Evolutionary conservation across 2,113 vertebrate species (phyloP).

Genomic region (Laticauda colubrina): DNA sequence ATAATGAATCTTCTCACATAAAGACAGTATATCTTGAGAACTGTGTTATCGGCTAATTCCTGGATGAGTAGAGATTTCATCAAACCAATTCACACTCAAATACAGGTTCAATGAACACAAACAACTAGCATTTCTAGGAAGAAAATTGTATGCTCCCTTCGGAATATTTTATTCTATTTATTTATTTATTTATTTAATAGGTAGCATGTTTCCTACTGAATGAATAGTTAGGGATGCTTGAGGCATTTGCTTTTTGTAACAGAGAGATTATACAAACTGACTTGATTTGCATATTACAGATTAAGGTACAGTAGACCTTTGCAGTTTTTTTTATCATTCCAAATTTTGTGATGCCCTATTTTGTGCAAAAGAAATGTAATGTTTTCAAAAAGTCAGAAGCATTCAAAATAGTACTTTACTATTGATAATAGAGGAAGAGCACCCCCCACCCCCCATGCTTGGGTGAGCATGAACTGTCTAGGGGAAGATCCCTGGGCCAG

Average conservation of each 20-base stretch:
- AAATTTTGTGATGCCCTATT: neutral
- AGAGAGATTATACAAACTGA: neutral
- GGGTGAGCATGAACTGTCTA: neutral
- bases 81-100: neutral
- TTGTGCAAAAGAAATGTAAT: neutral
- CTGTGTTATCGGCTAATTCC: neutral
- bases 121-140: neutral
- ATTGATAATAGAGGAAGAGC: neutral
- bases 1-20: neutral
- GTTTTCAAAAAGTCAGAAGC: neutral
- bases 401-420: neutral
- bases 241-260: neutral
- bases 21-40: neutral
- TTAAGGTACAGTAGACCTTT: neutral
- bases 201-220: neutral
- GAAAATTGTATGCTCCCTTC: neutral
- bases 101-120: neutral
- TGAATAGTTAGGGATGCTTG: neutral
- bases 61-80: neutral
- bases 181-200: neutral
- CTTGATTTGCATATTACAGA: neutral
- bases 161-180: neutral
- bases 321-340: neutral
- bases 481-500: neutral
- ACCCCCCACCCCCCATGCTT: fast-evolving